These are phyloP conservation scores for Parazoanthus darwini DNA, from an alignment of 92 coral and sea anemone species.

Conservation along the genomic window DNA sequence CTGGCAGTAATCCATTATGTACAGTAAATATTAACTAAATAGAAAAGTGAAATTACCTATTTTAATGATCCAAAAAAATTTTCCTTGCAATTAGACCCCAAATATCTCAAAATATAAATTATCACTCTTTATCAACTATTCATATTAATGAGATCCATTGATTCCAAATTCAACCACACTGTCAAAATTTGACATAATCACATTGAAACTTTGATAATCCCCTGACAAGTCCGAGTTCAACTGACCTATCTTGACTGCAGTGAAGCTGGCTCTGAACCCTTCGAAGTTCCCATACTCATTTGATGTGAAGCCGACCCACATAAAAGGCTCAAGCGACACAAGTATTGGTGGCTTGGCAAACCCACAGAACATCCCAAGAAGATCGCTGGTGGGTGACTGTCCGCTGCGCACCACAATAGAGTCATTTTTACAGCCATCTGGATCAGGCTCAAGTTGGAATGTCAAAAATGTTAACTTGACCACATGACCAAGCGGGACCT, in stretches of 20 bases:
- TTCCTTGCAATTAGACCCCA: no score
- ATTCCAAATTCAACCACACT: no score
- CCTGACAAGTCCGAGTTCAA: neutral
- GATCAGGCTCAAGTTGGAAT: conserved; percentile 34
- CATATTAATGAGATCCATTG: no score
- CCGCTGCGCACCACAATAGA: conserved; percentile 7
- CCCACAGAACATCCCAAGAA: conserved; percentile 21
- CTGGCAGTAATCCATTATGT: no score
- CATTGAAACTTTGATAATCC: no score
- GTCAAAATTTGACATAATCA: no score
- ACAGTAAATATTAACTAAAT: no score
- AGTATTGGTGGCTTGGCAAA: conserved; percentile 8
- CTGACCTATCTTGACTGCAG: conserved; percentile 29
- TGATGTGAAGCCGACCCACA: conserved; percentile 21
- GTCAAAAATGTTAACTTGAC: conserved; percentile 24
- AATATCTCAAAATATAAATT: no score
- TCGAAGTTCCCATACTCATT: conserved; percentile 1
- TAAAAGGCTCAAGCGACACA: neutral
- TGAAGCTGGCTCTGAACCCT: conserved; percentile 15
- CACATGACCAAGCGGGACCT: conserved; percentile 18
- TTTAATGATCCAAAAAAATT: no score
- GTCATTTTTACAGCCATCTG: conserved; percentile 1
- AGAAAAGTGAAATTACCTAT: no score
- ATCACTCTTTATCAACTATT: no score
- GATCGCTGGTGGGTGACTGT: neutral